Percentiles rank a stretch among this genome's conserved stretches.
phyloP scores from a whole-genome alignment of 2,888 invertebrate genomes.

The Aphelenchoides bicaudatus region DNA sequence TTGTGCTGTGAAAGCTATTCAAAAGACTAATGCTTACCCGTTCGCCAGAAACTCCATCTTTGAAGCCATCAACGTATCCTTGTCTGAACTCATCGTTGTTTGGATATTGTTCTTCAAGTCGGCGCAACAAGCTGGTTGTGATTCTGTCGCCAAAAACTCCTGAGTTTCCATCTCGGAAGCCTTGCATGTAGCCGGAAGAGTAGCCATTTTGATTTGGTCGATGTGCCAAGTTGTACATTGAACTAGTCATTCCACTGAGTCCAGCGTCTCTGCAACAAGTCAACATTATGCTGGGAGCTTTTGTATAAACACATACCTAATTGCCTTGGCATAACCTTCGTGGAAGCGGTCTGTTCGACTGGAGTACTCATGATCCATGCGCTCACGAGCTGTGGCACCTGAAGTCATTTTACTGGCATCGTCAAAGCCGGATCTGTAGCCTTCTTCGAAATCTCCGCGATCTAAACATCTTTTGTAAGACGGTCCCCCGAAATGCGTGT shows the following conservation, averaged over 20 bases:
- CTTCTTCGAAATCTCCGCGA: slow-evolving; percentile 59
- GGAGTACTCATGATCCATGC: slow-evolving; percentile 56
- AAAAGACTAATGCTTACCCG: slow-evolving; percentile 31
- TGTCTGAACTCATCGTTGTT: slow-evolving; percentile 60
- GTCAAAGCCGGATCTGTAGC: slow-evolving; percentile 59
- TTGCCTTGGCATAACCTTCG: slow-evolving; percentile 56
- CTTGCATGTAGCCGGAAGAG: slow-evolving; percentile 61
- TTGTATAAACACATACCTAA: no score
- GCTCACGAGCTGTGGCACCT: slow-evolving; percentile 44
- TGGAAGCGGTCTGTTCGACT: slow-evolving; percentile 50
- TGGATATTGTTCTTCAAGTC: slow-evolving; percentile 60
- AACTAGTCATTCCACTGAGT: slow-evolving; percentile 57
- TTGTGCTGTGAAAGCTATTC: not conserved
- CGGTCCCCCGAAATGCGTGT: no score
- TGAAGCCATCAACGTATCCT: slow-evolving; percentile 61
- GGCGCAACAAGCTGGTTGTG: slow-evolving; percentile 54
- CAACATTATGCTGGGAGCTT: no score
- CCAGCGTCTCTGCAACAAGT: slow-evolving; percentile 58
- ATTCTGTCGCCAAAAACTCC: slow-evolving; percentile 60
- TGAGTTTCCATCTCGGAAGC: slow-evolving; percentile 59
- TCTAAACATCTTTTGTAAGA: slow-evolving; percentile 10
- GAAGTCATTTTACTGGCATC: slow-evolving; percentile 55
- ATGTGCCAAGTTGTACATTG: slow-evolving; percentile 60
- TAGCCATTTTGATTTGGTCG: slow-evolving; percentile 46
- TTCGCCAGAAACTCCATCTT: slow-evolving; percentile 53